Percentiles rank a stretch among this genome's conserved stretches.
Evolutionary conservation across 2,888 invertebrate genomes (phyloP).

Genomic region (Branchellion lobata): DNA sequence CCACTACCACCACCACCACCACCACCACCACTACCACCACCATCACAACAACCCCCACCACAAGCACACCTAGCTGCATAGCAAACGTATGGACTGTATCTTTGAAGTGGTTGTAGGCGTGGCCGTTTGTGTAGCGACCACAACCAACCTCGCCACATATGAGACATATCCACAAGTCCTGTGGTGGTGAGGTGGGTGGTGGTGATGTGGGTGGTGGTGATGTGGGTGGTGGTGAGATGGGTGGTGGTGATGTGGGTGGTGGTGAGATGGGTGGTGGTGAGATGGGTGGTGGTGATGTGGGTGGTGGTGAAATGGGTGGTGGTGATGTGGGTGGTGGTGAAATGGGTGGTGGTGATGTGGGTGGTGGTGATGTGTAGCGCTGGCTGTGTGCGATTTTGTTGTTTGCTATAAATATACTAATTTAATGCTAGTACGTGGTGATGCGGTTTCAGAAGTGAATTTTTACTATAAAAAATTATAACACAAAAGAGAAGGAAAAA

Average conservation of each 20-base stretch:
- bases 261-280: background rate
- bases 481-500: too few relatives aligned
- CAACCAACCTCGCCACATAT: slow-evolving; percentile 98
- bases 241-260: background rate
- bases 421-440: too few relatives aligned
- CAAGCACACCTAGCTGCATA: slow-evolving; percentile 83
- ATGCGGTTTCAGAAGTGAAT: too few relatives aligned
- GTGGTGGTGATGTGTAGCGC: too few relatives aligned
- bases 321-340: too few relatives aligned
- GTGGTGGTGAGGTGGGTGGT: slow-evolving; percentile 43
- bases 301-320: background rate
- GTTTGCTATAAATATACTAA: too few relatives aligned
- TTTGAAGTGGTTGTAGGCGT: slow-evolving; percentile 83
- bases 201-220: background rate
- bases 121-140: slow-evolving; percentile 84
- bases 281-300: background rate
- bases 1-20: background rate
- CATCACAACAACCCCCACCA: background rate
- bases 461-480: too few relatives aligned
- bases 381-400: too few relatives aligned
- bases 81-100: slow-evolving; percentile 96
- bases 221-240: background rate
- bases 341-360: too few relatives aligned
- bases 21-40: too few relatives aligned
- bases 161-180: slow-evolving; percentile 92